A percentile compares a stretch with the other conserved stretches of the same genome.
phyloP scores from a whole-genome alignment of 2,113 vertebrate species.

The Lophotis ruficrista region DNA sequence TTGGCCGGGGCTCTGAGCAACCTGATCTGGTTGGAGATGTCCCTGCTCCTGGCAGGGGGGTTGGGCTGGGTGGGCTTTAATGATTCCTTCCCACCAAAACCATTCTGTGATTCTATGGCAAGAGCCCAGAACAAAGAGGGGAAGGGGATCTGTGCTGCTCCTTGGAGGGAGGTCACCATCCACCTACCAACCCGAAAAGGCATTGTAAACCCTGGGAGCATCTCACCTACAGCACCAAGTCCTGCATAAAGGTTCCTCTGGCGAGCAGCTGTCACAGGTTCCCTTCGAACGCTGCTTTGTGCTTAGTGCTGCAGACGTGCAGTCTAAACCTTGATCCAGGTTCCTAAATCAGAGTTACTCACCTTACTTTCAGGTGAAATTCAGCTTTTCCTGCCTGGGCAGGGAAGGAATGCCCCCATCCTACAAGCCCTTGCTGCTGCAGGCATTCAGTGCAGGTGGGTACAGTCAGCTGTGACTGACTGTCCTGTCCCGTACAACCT shows the following conservation, averaged over 20 bases:
- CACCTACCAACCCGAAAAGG: neutral
- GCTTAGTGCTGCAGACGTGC: neutral
- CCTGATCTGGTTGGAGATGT: too few species aligned
- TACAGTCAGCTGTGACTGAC: neutral
- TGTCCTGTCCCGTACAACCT: too few species aligned
- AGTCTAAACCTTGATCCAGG: neutral
- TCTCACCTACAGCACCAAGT: neutral
- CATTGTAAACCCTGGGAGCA: neutral
- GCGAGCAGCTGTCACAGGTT: neutral
- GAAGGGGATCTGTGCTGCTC: neutral
- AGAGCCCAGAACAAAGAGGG: neutral
- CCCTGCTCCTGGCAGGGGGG: too few species aligned
- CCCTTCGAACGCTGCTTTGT: neutral
- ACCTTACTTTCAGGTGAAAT: neutral
- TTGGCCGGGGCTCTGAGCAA: too few species aligned
- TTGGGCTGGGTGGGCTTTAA: too few species aligned
- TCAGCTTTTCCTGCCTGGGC: neutral
- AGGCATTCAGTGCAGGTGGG: neutral
- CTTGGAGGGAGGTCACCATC: neutral
- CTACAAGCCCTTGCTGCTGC: neutral
- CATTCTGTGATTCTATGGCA: too few species aligned
- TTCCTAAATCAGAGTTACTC: neutral
- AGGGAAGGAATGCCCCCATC: neutral
- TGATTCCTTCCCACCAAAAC: too few species aligned
- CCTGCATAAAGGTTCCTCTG: neutral